These are phyloP conservation scores for Acrocera orbiculus DNA, from an alignment of 2,888 invertebrate species.

Conservation along the genomic window DNA sequence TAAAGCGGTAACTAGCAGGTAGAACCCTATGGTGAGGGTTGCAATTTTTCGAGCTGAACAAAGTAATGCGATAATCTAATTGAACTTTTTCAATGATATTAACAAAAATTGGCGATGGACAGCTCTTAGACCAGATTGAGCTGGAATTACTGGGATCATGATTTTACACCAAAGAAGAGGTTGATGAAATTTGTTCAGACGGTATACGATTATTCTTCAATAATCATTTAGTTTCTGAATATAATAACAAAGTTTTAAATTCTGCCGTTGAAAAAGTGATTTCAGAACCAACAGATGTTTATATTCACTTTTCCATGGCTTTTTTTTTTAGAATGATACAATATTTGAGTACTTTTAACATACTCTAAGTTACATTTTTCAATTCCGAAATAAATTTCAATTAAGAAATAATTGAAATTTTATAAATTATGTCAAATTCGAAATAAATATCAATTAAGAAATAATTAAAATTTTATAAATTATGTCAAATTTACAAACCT, in stretches of 20 bases:
- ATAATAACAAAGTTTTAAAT: slow-evolving; percentile 9
- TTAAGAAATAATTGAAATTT: no score
- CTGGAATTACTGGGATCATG: slow-evolving; percentile 12
- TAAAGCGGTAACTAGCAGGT: slow-evolving; percentile 13
- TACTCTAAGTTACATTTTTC: no score
- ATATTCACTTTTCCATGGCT: no score
- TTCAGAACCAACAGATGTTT: slow-evolving; percentile 9
- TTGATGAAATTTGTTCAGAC: slow-evolving; percentile 12
- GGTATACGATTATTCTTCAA: slow-evolving; percentile 14
- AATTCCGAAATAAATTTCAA: no score
- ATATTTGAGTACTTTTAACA: no score
- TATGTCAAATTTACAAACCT: no score
- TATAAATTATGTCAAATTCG: no score
- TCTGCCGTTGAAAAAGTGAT: slow-evolving; percentile 6
- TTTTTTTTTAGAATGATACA: no score
- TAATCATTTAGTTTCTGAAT: slow-evolving; percentile 8
- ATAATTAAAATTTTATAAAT: no score
- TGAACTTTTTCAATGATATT: slow-evolving; percentile 15
- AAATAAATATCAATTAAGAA: no score
- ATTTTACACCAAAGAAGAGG: slow-evolving; percentile 14
- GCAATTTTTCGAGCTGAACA: slow-evolving; percentile 17
- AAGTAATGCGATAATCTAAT: slow-evolving; percentile 21
- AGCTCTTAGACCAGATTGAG: slow-evolving; percentile 11
- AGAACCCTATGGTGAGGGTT: slow-evolving; percentile 17
- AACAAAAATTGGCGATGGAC: slow-evolving; percentile 14